Base-by-base conservation (phyloP, 2,113 vertebrate species). In the Equus przewalskii region DNA sequence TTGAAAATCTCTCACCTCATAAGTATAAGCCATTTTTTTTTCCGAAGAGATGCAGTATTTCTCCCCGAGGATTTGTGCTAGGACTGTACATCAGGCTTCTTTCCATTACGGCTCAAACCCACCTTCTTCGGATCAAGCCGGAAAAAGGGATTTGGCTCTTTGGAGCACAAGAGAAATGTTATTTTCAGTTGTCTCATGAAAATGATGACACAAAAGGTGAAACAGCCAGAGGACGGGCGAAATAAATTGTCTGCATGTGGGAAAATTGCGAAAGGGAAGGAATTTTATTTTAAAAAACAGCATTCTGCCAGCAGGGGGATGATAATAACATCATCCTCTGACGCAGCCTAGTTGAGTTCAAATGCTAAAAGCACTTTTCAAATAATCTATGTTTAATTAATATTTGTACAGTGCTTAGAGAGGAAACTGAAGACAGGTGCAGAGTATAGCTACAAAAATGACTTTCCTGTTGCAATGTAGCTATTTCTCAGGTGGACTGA, bases 321-420 rank as follows among this genome's bases (percentile, higher is more conserved):
- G 91, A 60, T 96, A 83, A 72, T 98, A 95, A 89, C 96, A 89
- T 90, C 75, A 62, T 67, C 75, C 44, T 79, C 87, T 41, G 84
- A 91, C 1, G 64, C 91, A 97, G 76, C 70, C 51, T 80, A 11
- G 70, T 85, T 85, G 91, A 95, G 94, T 96, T 97, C 92, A 98
- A 92, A 98, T 58, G 95, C 90, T 95, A 91, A 97, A 72, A 96
- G 92, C 81, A 89, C 96, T 97, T 97, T 92, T 91, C 87, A 91
- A 93, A 96, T 97, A 95, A 92, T 95, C 96, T 96, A 60, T 94
- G 94, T 97, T 97, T 98, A 98, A 98, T 98, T 98, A 98, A 95
- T 97, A 97, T 97, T 97, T 98, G 96, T 96, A 73, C 8, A 94
- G 81, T 76, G 86, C 70, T 95, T 95, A 96, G 92, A 22, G 49